A percentile compares a stretch with the other conserved stretches of the same genome.
Evolutionary conservation across 2,888 invertebrate genomes (phyloP).

Genomic region (Drosophila tanythrix): DNA sequence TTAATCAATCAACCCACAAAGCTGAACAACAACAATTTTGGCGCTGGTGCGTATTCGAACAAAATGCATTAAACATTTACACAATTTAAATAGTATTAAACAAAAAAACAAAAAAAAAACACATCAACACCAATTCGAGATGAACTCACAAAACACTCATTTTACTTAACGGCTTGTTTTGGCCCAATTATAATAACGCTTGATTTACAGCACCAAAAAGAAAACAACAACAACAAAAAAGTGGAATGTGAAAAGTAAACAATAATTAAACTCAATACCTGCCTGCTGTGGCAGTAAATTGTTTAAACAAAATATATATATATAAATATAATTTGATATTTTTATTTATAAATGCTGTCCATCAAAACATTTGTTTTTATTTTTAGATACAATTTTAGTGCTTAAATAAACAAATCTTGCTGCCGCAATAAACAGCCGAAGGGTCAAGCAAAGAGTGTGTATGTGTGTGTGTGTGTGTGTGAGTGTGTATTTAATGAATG

Average conservation of each 20-base stretch:
- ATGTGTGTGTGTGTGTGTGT: background rate
- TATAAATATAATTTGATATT: constrained; percentile 50
- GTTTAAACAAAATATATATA: constrained; percentile 33
- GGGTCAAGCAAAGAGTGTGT: background rate
- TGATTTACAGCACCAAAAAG: constrained; percentile 34
- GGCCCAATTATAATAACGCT: constrained; percentile 30
- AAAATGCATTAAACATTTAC: background rate
- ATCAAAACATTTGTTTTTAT: constrained; percentile 10
- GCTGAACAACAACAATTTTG: constrained; percentile 81
- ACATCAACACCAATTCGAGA: background rate
- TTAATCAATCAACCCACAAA: constrained; percentile 79
- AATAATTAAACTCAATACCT: constrained; percentile 28
- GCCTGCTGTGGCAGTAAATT: constrained; percentile 19
- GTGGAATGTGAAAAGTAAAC: constrained; percentile 47
- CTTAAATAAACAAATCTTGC: constrained; percentile 15
- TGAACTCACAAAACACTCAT: constrained; percentile 18
- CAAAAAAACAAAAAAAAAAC: background rate
- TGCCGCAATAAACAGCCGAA: constrained; percentile 15
- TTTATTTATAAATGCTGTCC: constrained; percentile 43
- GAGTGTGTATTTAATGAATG: constrained; percentile 4
- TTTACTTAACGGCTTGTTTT: constrained; percentile 21
- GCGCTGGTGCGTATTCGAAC: constrained; percentile 57
- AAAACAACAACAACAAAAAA: background rate
- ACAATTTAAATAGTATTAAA: constrained; percentile 2
- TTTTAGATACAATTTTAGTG: constrained; percentile 17